Conservation (phyloP, 23 tunicate genomes). For the Styela plicata region DNA sequence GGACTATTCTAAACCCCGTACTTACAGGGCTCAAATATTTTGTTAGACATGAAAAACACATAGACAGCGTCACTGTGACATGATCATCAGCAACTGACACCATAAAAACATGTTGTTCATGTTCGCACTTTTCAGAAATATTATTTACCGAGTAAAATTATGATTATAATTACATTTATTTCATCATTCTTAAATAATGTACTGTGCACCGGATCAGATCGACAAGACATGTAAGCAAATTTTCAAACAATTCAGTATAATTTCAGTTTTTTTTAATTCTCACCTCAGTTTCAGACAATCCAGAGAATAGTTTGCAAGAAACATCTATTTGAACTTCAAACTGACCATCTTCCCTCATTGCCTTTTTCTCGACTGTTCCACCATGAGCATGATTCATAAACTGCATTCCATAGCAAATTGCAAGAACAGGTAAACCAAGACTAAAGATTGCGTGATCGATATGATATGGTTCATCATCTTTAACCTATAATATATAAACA, state of each 20-base stretch:
- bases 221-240: neutral
- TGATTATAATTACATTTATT: too few species aligned
- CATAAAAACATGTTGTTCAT: too few species aligned
- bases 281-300: constrained; percentile 41
- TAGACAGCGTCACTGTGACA: too few species aligned
- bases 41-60: too few species aligned
- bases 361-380: constrained; percentile 68
- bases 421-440: constrained; percentile 83
- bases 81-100: too few species aligned
- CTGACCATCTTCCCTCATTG: constrained; percentile 82
- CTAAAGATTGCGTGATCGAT: constrained; percentile 61
- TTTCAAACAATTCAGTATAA: too few species aligned
- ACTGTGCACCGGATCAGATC: neutral
- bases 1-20: too few species aligned
- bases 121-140: too few species aligned
- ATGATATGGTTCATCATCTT: constrained; percentile 53
- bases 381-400: constrained; percentile 82
- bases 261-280: too few species aligned
- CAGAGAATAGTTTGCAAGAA: constrained; percentile 52
- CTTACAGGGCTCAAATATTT: too few species aligned
- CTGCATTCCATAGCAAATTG: constrained; percentile 97
- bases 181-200: neutral
- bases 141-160: too few species aligned
- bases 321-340: constrained; percentile 59
- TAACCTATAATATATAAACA: constrained; percentile 8